Percentiles rank a stretch among this genome's conserved stretches.
These are phyloP conservation scores for Ellobius talpinus DNA, from an alignment of 2,113 vertebrate genomes.

Conservation along the genomic window DNA sequence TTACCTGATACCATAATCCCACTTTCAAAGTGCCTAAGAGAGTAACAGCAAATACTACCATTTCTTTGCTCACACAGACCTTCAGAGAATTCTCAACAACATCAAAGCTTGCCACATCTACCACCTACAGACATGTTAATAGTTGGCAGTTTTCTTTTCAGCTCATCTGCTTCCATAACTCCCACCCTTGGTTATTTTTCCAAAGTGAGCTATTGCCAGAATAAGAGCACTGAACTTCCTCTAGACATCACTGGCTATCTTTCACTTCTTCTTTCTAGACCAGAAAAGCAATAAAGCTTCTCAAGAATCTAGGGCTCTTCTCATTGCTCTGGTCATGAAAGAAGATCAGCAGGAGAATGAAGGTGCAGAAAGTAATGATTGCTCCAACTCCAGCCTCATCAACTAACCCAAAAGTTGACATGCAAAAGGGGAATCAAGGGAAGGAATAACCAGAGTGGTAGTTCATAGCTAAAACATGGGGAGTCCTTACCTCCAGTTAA, in stretches of 20 bases:
- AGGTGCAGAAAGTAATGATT: background rate
- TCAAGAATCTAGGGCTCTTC: background rate
- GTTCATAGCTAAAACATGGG: background rate
- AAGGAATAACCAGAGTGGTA: fast-evolving
- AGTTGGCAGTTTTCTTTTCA: conserved; percentile 68
- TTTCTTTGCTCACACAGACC: background rate
- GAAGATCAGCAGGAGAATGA: background rate
- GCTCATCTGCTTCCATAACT: conserved; percentile 53
- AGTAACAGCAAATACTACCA: background rate
- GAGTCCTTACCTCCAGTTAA: fast-evolving
- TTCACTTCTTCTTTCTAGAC: background rate
- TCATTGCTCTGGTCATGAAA: background rate
- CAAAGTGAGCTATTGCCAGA: background rate
- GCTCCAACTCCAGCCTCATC: background rate
- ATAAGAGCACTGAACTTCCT: background rate
- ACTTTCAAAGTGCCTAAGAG: background rate
- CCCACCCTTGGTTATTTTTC: conserved; percentile 45
- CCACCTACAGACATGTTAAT: conserved; percentile 68
- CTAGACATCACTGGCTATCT: background rate
- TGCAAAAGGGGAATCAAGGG: background rate
- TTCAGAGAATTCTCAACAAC: conserved; percentile 43
- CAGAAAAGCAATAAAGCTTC: background rate
- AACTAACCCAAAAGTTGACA: no score
- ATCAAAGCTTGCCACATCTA: conserved; percentile 59
- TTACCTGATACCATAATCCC: background rate